Conservation (phyloP, 23 tunicate genomes). For the Styela plicata region DNA sequence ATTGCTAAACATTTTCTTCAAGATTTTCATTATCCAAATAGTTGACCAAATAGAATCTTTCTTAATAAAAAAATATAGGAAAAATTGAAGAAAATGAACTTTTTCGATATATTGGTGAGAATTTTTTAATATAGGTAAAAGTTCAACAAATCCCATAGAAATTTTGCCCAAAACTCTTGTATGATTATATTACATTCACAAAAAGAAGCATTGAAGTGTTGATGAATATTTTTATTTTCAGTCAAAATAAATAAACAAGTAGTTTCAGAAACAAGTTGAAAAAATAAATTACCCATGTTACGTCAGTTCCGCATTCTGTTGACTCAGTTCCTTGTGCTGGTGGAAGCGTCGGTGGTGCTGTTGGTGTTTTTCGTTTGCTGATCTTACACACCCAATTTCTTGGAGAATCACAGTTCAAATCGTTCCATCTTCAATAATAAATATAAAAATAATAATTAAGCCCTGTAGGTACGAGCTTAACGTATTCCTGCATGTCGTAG, state of each 20-base stretch:
- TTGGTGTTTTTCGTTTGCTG: slow-evolving; percentile 37
- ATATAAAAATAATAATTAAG: no score
- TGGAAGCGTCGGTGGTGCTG: slow-evolving; percentile 60
- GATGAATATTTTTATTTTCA: neutral
- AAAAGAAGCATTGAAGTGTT: no score
- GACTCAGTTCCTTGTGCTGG: slow-evolving; percentile 57
- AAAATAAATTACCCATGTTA: slow-evolving; percentile 39
- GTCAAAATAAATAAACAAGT: neutral
- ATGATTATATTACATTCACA: no score
- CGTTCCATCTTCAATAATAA: slow-evolving; percentile 80
- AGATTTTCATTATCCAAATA: no score
- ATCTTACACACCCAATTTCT: slow-evolving; percentile 88
- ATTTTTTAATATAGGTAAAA: neutral
- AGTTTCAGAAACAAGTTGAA: neutral
- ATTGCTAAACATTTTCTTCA: no score
- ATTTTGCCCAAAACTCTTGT: neutral
- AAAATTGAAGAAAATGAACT: no score
- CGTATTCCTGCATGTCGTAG: no score
- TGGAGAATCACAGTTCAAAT: slow-evolving; percentile 62
- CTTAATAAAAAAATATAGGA: no score
- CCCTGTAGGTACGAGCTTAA: no score
- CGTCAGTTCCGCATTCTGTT: slow-evolving; percentile 69
- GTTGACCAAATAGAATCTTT: no score
- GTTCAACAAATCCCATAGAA: neutral
- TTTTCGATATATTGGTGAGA: no score